Base-by-base conservation (phyloP, 2,888 invertebrate species). In the Napeogenes inachia region DNA sequence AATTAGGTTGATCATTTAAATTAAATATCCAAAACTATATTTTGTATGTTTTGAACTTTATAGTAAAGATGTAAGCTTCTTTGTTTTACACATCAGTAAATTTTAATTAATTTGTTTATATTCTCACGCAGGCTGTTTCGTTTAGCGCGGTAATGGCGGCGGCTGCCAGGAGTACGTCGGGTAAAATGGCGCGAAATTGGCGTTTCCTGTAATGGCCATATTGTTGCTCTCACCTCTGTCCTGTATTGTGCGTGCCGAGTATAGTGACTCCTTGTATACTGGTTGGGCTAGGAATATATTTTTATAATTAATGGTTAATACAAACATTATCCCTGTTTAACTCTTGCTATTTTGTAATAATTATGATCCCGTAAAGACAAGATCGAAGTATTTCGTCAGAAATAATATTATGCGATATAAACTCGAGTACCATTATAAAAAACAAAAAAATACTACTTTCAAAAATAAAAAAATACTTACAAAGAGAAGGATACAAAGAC, bases 191-290 rank as follows among this genome's bases (percentile, higher is more conserved):
- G 93, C 91, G 74, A 92, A 93, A 35, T 84, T 80, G 3, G 73
- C 78, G 13, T 86, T 85, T 4, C 91, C 91, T 2, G 87, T 75
- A 35, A 92, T 84, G 68, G 85, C 84, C 33, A 92, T 92, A 71
- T 93, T 87, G 60, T 92, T 91, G 12, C 89, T 92, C 74, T 95
- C 95, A 45, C 92, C 92, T 47, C 91, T 88, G 67, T 94, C 94
- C 63, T 92, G 91, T 56, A 95, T 92, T 65, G 91, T 92, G 57
- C 91, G 88, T 4, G 94, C 92, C n/a, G 91, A 88, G 73, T 91
- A 92, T 54, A 89, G 81, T 21, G 93, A 92, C 78, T 93, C 94
- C 66, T 92, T 92, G 79, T 93, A 94, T 30, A 93, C 92, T 3
- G 94, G 94, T 65, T 93, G 91, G 70, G 92, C 94, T 94, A 79